These are phyloP conservation scores for Lysandra coridon DNA, from an alignment of 2,888 invertebrate species.

Conservation along the genomic window DNA sequence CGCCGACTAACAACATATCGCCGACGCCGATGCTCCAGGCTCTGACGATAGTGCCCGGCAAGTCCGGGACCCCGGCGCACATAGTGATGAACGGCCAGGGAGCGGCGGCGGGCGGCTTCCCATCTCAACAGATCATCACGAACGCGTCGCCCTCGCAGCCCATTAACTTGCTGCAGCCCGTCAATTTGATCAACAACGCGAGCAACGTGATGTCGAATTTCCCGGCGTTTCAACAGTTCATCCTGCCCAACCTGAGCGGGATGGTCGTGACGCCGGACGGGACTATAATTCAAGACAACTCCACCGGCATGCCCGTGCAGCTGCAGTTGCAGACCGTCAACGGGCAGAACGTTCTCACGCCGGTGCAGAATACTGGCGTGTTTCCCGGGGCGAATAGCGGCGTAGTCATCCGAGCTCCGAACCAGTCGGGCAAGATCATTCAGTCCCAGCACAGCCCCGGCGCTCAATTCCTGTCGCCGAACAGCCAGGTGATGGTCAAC, in stretches of 20 bases:
- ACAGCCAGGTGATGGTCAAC: conserved; percentile 88
- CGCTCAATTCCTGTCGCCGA: conserved; percentile 87
- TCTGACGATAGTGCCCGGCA: conserved; percentile 87
- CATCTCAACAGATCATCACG: conserved; percentile 85
- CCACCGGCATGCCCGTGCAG: conserved; percentile 85
- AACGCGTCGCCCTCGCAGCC: conserved; percentile 80
- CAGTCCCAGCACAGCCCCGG: conserved; percentile 84
- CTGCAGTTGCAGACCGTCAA: conserved; percentile 90
- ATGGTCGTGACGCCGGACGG: conserved; percentile 92
- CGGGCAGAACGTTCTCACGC: conserved; percentile 87
- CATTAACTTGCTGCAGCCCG: conserved; percentile 89
- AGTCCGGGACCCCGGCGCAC: conserved; percentile 86
- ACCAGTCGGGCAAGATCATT: conserved; percentile 85
- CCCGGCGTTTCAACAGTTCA: conserved; percentile 90
- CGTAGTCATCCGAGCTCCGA: conserved; percentile 89
- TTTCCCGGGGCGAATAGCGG: conserved; percentile 85
- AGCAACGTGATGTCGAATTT: conserved; percentile 87
- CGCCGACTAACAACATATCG: conserved; percentile 83
- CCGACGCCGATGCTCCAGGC: conserved; percentile 87
- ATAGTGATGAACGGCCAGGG: conserved; percentile 89
- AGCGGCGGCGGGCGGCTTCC: conserved; percentile 81
- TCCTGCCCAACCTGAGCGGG: conserved; percentile 89
- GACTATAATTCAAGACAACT: conserved; percentile 86
- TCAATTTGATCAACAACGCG: conserved; percentile 87
- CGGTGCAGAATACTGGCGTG: conserved; percentile 83